A percentile compares a stretch with the other conserved stretches of the same genome.
Conservation (phyloP, 2,113 vertebrate species). For the Prunella himalayana region DNA sequence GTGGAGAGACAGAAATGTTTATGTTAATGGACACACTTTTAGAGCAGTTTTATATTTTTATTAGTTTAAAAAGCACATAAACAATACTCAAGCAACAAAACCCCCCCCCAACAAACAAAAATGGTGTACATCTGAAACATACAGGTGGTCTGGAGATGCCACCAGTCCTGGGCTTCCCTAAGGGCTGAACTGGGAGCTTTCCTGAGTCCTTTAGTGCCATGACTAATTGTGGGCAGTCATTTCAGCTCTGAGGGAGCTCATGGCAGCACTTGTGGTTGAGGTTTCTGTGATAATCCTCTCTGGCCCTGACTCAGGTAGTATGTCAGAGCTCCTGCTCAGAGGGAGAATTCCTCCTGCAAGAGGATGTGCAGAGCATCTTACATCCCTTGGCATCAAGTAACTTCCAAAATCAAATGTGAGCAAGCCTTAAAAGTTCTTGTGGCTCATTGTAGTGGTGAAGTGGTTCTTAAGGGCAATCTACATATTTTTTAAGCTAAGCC, state of each 20-base stretch:
- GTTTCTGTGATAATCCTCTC: neutral
- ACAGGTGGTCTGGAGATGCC: neutral
- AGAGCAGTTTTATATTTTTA: neutral
- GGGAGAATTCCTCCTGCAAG: neutral
- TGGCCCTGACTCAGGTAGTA: neutral
- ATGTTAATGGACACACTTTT: neutral
- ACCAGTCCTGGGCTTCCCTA: neutral
- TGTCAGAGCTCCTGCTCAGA: neutral
- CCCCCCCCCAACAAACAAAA: fast-evolving
- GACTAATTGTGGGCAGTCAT: neutral
- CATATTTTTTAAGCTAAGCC: neutral
- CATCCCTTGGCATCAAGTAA: neutral
- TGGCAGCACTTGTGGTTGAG: neutral
- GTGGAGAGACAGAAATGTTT: neutral
- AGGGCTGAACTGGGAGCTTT: neutral
- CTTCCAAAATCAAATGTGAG: neutral
- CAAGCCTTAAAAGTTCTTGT: neutral
- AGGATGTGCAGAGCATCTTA: neutral
- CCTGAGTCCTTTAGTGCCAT: neutral
- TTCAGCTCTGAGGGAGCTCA: neutral
- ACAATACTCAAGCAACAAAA: neutral
- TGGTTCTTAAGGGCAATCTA: neutral
- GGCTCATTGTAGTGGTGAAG: neutral
- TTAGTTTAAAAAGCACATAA: neutral
- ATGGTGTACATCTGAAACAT: neutral